Base-by-base conservation (phyloP, 2,888 invertebrate genomes). In the Oxytorus armatus region DNA sequence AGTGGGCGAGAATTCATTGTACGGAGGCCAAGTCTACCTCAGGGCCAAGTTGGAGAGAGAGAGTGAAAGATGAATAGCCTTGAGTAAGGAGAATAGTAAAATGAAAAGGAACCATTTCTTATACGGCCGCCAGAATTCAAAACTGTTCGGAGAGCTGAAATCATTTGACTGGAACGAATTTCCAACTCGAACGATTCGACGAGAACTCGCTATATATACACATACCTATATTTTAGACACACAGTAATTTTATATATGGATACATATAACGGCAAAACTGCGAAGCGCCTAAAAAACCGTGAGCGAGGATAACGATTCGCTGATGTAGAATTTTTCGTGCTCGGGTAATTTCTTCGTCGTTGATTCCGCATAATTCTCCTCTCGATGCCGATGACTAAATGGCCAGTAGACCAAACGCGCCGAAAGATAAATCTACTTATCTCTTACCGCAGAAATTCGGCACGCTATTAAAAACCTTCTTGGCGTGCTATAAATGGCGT, bases 121-220 rank as follows among this genome's bases (percentile, higher is more conserved):
- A n/a, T n/a, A 72, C 61, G 68, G 53, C 72, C 61, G 76, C 47
- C 72, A 55, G 72, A 66, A 76, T 66, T 65, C 76, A 55, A 80
- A 61, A 76, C 47, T 36, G 53, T 39, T 65, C 63, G 65, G 59
- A 36, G 53, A 55, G 68, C 61, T 25, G 47, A 47, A 75, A 29
- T 61, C 76, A 39, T 76, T 76, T 61, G 79, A 53, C 76, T 76
- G 79, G 72, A 80, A 80, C 72, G 75, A 80, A 80, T 80, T 80
- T 80, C 75, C 79, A 68, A 55, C 76, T 76, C 47, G 61, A 80
- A 68, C 66, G 72, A 72, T 63, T 72, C 66, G 47, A 72, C 53
- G 76, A 79, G 74, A 74, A 57, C 55, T n/a, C 44, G 55, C 36
- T 7, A 11, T 7, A 21, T 25, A 1, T 39, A 61, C 23, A 23